Base-by-base conservation (phyloP, 2,888 invertebrate species). In the Buathra laborator region DNA sequence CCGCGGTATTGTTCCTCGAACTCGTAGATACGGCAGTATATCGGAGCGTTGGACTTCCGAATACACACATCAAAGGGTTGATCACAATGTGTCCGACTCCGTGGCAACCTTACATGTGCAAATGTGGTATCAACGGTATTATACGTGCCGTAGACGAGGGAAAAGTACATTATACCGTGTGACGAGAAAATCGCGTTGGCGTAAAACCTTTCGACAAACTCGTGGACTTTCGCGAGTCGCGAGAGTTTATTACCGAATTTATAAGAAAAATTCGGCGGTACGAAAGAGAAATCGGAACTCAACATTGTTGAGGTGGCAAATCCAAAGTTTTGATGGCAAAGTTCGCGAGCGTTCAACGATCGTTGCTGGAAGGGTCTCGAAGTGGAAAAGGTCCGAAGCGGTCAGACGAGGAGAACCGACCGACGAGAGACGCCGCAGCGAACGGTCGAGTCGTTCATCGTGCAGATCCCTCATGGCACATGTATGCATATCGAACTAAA, bases 41-140 rank as follows among this genome's bases (percentile, higher is more conserved):
- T 37, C 37, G 24, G 46, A 46, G 66, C 81, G 59, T 37, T 16
- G 71, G 74, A 85, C 83, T 84, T 82, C 48, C 81, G 71, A 53
- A 66, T 71, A 81, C 67, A 72, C 37, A 81, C 59, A 87, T 89
- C 89, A 89, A 89, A 90, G 89, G 88, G 87, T 89, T 87, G 89
- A 90, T 91, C 83, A 88, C 85, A 87, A 89, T 89, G 86, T 89
- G 46, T 29, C 72, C 43, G 62, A 70, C 71, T 76, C 37, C 53
- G 70, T 81, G 86, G 90, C 87, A 91, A 81, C 89, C 89, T 80
- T 89, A 89, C 70, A 84, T 85, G 86, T 85, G 85, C 83, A 64
- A 78, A 79, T 71, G 85, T 71, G 75, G 84, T 86, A 87, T 86
- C 82, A 77, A 81, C 66, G n/a, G 32, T 62, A 6, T 32, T 37